Conservation (phyloP, 2,888 invertebrate genomes). For the Dexiosoma caninum region DNA sequence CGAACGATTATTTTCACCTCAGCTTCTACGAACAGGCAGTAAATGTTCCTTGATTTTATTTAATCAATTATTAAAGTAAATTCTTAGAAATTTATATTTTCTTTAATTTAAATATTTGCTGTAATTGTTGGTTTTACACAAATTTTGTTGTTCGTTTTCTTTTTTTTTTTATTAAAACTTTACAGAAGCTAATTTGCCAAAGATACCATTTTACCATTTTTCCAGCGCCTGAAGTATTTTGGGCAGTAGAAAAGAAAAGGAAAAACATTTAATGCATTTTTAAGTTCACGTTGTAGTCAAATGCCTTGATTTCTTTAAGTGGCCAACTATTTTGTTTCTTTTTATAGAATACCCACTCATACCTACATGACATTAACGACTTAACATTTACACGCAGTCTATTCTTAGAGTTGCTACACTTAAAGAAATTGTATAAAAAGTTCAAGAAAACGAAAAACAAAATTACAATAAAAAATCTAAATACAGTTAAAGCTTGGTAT, state of each 20-base stretch:
- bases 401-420: background rate
- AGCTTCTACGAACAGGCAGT: no score
- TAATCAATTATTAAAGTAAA: no score
- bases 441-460: no score
- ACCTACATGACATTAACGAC: background rate
- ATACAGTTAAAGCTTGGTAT: no score
- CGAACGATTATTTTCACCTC: no score
- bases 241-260: background rate
- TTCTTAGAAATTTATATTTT: no score
- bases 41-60: no score
- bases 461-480: no score
- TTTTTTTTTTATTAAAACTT: slow-evolving; percentile 2
- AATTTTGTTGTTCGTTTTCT: no score
- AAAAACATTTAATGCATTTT: slow-evolving; percentile 36
- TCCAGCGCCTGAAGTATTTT: background rate
- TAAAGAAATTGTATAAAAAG: background rate
- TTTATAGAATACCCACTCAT: background rate
- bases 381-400: background rate
- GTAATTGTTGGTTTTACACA: no score
- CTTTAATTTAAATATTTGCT: no score
- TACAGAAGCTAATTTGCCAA: slow-evolving; percentile 4
- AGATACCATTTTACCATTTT: background rate
- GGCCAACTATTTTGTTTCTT: slow-evolving; percentile 19
- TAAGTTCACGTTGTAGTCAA: slow-evolving; percentile 31
- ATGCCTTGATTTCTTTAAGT: slow-evolving; percentile 26